Evolutionary conservation across 2,888 invertebrate genomes (phyloP), one percentile per base, ranked within the genome.

Genomic region (Tyria jacobaeae): DNA sequence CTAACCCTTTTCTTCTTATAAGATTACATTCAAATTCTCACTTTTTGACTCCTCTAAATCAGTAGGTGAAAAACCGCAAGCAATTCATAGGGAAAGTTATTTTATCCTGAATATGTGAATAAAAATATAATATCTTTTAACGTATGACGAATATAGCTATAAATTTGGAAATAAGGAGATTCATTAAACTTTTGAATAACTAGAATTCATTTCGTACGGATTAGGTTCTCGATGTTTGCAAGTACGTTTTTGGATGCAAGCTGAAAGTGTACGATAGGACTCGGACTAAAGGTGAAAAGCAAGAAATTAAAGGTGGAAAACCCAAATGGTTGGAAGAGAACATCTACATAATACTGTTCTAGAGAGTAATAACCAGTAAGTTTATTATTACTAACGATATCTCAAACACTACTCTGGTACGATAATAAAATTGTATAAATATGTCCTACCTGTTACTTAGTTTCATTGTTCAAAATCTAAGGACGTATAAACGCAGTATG

Each of bases 401-500:
- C 2, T 41, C 41, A 54, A 41, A 54, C 53, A 10, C 15, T 4
- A 41, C 39, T 41, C 12, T 31, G 17, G 55, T 55, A 44, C 44
- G 48, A 10, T 48, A 35, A n/a, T 48, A 56, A 37, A 48, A 56
- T 56, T 56, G 14, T 47, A 47, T 56, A 56, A 48, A 56, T 48
- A 48, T n/a, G 25, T n/a, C 15, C 37, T 50, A 44, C 21, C 41
- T 44, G n/a, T 31, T 44, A 55, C 25, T 55, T 48, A 53, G n/a
- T 47, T 24, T 59, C 41, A 53, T 34, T 47, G 39, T 53, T 35
- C 52, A 21, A 41, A 15, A 21, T 48, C 34, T 41, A 41, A 27
- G 15, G 24, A 47, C 24, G 5, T 48, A 52, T 54, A 60, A 60
- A 60, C 60, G 54, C 47, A 48, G 25, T 34, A 56, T 52, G 44